Evolutionary conservation across 2,797 vertebrate species (phyloP), one percentile per base, ranked within the genome.

Genomic region (Petrocephalus sullivani): DNA sequence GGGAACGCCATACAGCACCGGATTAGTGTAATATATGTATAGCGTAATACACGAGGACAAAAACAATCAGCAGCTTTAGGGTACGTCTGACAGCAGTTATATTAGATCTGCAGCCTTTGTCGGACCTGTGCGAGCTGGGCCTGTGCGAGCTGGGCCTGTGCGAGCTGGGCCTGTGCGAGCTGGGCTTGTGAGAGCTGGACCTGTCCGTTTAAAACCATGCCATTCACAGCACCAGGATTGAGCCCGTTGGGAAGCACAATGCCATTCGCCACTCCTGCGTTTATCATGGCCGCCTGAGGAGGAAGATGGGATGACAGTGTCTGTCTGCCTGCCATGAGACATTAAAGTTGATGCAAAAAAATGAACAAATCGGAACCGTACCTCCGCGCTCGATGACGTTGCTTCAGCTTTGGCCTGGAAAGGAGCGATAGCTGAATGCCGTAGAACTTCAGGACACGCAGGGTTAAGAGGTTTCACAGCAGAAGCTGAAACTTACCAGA

Each of bases 351-450:
- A 14, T 19, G 16, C 4, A 41, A 12, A 21, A 1, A 28, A 56
- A 57, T 12, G 10, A 83, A 3, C 1, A 16, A 12, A 33, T 6
- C 6, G 23, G 4, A 67, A 21, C 4, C 46, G 7, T 90, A 90
- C 91, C 90, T 95, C 95, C 14, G 88, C 93, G 90, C 95, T 95
- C 23, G 87, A 93, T 54, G 95, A 95, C 33, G 75, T 12, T 54
- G 91, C 94, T 16, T 92, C 93, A 88, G 94, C 90, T 84, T 88
- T 19, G 3, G 83, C 89, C 90, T 90, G 33, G 46, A 71, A 61
- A 46, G 10, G 83, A 54, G 51, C 2, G 7, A 21, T 41, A 78
- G 23, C 46, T 64, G n/a, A 19, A 57, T 37, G 21, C 4, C 2
- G 14, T 2, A n/a, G 33, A 81, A 61, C 4, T 19, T 46, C 33